Evolutionary conservation across 2,888 invertebrate genomes (phyloP), one percentile per base, ranked within the genome.

Genomic region (Leucophenga maculata): DNA sequence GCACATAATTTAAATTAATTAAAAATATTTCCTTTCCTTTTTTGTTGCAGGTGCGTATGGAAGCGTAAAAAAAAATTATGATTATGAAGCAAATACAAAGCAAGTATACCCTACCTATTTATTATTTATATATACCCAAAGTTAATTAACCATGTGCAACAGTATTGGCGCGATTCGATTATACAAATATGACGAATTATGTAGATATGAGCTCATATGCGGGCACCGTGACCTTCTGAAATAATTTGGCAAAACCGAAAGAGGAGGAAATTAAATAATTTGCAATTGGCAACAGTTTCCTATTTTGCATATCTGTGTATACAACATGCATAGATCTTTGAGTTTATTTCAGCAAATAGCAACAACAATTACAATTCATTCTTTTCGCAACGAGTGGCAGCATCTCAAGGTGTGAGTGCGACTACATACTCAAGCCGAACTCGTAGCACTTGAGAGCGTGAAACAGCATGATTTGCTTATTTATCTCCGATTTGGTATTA

Each of bases 381-480:
- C 13, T 20, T 57, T 31, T 20, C 3, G 6, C 20, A 20, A 18
- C 18, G 8, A 55, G 55, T 20, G 13, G 22, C 31, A 26, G 39
- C 11, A 11, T 39, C 11, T 22, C 57, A 14, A 14, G 11, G n/a
- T 22, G 57, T 31, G 31, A 11, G 9, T 39, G 11, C 39, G 11
- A 74, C 65, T 72, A 68, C 69, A 75, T 74, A 76, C 75, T 79
- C 76, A 75, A 74, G 75, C 78, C 68, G 74, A 68, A 46, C 73
- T 72, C 72, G 70, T 67, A 57, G 60, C 68, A 69, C 73, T 72
- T 55, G 70, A 72, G 73, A 80, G 84, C 77, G 84, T 82, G 72
- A 78, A 80, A 72, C 72, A 68, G 72, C 55, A 72, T 81, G 79
- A 78, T 73, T 73, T 73, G 69, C 70, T 67, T 55, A 70, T 69